A percentile compares a stretch with the other conserved stretches of the same genome.
phyloP scores from a whole-genome alignment of 35 echinoderm and acorn worm species.

The Ptychodera flava region DNA sequence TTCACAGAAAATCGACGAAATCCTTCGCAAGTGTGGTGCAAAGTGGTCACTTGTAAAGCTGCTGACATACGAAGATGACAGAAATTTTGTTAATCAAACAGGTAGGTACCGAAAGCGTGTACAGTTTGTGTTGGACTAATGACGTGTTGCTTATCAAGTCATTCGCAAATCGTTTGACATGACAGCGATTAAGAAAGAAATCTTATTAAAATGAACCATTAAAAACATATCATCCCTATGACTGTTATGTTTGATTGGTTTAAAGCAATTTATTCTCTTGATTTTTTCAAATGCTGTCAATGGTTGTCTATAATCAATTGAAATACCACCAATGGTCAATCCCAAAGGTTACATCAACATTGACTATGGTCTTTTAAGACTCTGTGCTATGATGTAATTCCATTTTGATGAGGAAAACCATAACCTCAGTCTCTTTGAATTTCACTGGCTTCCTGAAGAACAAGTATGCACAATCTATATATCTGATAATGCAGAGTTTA shows the following conservation, averaged over 20 bases:
- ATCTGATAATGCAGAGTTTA: not conserved
- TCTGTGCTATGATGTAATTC: not conserved
- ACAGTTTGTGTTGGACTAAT: no score
- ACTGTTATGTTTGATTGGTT: not conserved
- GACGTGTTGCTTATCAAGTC: no score
- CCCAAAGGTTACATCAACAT: no score
- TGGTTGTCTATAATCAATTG: no score
- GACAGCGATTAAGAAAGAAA: not conserved
- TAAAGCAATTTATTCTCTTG: not conserved
- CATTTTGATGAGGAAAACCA: no score
- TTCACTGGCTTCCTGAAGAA: no score
- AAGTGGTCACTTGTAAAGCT: conserved; percentile 47
- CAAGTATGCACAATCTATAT: not conserved
- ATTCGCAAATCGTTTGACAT: not conserved
- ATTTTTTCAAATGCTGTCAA: no score
- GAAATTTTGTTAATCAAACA: conserved; percentile 42
- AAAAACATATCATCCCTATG: not conserved
- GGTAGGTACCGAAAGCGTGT: conserved; percentile 28
- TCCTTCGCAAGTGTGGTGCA: conserved; percentile 12
- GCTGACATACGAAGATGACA: conserved; percentile 35
- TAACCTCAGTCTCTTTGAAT: not conserved
- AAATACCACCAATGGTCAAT: no score
- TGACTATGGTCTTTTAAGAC: not conserved
- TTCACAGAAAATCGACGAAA: conserved; percentile 36
- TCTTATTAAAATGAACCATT: not conserved